phyloP scores from a whole-genome alignment of 1,140 invertebrate species.

The Homarus americanus region DNA sequence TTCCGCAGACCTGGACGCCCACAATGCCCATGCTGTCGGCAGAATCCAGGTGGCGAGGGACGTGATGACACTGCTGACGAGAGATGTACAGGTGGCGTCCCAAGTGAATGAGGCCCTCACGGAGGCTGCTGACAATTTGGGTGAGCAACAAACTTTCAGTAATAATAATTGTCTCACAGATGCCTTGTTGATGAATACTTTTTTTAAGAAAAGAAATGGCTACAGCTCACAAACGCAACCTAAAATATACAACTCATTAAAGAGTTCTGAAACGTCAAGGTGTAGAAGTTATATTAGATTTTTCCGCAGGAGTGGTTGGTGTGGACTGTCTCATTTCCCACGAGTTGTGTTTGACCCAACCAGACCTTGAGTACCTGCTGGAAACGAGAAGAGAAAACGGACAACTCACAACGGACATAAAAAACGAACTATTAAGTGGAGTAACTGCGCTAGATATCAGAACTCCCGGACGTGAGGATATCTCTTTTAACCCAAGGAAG shows the following conservation, averaged over 20 bases:
- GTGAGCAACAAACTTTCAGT: too few species aligned
- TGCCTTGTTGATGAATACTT: too few species aligned
- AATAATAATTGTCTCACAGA: too few species aligned
- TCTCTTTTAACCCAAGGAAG: too few species aligned
- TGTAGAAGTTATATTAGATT: not conserved
- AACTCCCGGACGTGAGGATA: not conserved
- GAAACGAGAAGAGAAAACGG: conserved; percentile 35
- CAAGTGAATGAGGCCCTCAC: conserved; percentile 28
- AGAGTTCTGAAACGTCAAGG: too few species aligned
- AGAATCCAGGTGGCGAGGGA: conserved; percentile 24
- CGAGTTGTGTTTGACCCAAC: conserved; percentile 46
- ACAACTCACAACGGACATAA: not conserved
- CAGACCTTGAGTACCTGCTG: conserved; percentile 47
- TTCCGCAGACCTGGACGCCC: not conserved
- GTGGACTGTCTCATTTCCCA: conserved; percentile 60
- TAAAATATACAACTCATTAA: too few species aligned
- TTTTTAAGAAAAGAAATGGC: too few species aligned
- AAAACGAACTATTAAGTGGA: not conserved
- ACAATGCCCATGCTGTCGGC: not conserved
- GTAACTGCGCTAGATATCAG: not conserved
- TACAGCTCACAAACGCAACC: too few species aligned
- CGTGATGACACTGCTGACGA: conserved; percentile 19
- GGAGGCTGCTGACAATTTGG: conserved; percentile 53
- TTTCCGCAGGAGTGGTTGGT: conserved; percentile 28
- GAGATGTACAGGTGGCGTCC: not conserved